Percentiles rank a stretch among this genome's conserved stretches.
Evolutionary conservation across 1,140 invertebrate genomes (phyloP).

Genomic region (Drosophila orena): DNA sequence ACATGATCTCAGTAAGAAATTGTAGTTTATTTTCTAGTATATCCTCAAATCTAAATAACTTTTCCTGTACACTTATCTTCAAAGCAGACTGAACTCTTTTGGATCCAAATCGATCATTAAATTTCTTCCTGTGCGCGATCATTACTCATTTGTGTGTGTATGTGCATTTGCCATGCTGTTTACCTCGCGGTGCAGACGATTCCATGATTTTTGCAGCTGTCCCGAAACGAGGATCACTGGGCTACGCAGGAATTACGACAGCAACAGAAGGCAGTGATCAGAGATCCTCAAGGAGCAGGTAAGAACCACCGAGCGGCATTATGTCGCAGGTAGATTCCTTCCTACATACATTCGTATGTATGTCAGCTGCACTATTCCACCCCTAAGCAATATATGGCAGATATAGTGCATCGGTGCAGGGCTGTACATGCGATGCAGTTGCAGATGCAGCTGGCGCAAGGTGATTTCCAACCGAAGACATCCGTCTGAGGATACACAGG

Average conservation of each 20-base stretch:
- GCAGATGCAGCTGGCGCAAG: conserved; percentile 77
- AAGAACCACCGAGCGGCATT: conserved; percentile 53
- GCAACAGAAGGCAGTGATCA: conserved; percentile 46
- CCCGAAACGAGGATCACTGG: conserved; percentile 70
- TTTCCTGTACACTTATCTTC: no score
- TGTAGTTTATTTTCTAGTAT: no score
- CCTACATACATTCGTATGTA: conserved; percentile 17
- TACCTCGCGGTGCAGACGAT: conserved; percentile 59
- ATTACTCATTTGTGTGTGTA: conserved; percentile 24
- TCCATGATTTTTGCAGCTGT: conserved; percentile 79
- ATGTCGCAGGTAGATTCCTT: conserved; percentile 75
- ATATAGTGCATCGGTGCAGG: conserved; percentile 54
- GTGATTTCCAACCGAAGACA: conserved; percentile 73
- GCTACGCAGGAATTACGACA: conserved; percentile 74
- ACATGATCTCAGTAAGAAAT: no score
- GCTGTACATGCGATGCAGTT: conserved; percentile 67
- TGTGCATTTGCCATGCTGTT: conserved; percentile 9
- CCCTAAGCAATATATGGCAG: conserved; percentile 48
- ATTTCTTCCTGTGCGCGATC: conserved; percentile 36
- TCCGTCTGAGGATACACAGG: conserved; percentile 19
- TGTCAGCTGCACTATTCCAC: conserved; percentile 65
- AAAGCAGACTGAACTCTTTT: neutral
- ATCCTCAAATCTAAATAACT: neutral
- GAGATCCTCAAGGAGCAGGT: conserved; percentile 52
- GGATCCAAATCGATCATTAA: conserved; percentile 18